phyloP scores from a whole-genome alignment of 2,113 vertebrate genomes.

The Vidua chalybeata region DNA sequence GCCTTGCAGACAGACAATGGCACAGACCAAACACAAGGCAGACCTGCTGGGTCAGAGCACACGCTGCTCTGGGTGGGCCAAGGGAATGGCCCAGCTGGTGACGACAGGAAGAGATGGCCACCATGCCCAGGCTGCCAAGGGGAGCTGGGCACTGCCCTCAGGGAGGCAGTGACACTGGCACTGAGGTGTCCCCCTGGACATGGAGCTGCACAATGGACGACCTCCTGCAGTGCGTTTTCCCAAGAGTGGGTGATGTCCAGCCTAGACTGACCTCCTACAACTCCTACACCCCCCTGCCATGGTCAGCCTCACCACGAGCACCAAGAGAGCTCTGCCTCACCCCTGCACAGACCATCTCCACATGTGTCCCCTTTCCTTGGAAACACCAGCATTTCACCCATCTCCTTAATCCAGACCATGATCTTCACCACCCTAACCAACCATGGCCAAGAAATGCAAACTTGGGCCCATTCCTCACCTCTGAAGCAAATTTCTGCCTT shows the following conservation, averaged over 20 bases:
- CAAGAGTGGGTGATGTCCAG: not conserved
- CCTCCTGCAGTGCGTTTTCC: not conserved
- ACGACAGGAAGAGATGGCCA: not conserved
- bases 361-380: not conserved
- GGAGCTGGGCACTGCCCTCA: not conserved
- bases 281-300: too few relatives aligned
- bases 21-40: not conserved
- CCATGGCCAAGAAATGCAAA: not conserved
- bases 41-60: not conserved
- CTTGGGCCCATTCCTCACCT: not conserved
- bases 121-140: rapidly evolving
- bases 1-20: not conserved
- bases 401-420: not conserved
- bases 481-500: not conserved
- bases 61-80: rapidly evolving
- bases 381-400: not conserved
- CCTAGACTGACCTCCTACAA: not conserved
- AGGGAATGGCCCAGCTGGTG: not conserved
- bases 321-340: not conserved
- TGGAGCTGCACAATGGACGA: not conserved
- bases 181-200: too few relatives aligned
- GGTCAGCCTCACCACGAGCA: not conserved
- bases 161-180: rapidly evolving
- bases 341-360: not conserved
- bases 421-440: not conserved